phyloP scores from a whole-genome alignment of 2,888 invertebrate species.

The Tanytarsus gracilentus region DNA sequence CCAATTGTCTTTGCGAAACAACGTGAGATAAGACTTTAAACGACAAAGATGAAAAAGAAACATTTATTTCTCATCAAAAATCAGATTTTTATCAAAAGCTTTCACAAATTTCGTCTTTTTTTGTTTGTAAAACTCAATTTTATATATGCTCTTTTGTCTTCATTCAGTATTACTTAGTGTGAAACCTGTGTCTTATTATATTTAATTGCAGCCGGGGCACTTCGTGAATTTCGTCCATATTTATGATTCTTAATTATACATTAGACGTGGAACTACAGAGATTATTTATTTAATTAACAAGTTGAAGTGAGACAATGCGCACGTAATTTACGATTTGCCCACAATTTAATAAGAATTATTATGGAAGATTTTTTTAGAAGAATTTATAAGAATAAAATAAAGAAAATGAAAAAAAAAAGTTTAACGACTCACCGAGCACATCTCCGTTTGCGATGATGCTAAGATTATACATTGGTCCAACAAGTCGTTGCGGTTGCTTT shows the following conservation, averaged over 20 bases:
- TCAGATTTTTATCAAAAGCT: no score
- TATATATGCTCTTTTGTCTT: no score
- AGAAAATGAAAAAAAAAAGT: not conserved
- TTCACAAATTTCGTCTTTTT: not conserved
- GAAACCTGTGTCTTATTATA: conserved; percentile 3
- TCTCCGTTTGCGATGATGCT: conserved; percentile 77
- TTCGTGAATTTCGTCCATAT: conserved; percentile 22
- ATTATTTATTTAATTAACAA: not conserved
- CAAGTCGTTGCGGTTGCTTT: conserved; percentile 78
- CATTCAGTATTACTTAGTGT: not conserved
- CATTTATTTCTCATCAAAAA: no score
- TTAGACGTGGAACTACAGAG: not conserved
- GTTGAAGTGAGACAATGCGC: not conserved
- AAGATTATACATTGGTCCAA: conserved; percentile 88
- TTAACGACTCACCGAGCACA: conserved; percentile 66
- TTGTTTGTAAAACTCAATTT: not conserved
- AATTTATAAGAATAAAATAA: not conserved
- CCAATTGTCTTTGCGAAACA: no score
- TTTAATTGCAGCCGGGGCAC: no score
- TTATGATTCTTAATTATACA: not conserved
- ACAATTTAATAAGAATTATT: not conserved
- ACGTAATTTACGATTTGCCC: conserved; percentile 22
- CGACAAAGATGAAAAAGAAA: no score
- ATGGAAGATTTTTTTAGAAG: not conserved
- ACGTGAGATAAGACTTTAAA: no score